Evolutionary conservation across 2,888 invertebrate species (phyloP).

Genomic region (Brachyptera risi): DNA sequence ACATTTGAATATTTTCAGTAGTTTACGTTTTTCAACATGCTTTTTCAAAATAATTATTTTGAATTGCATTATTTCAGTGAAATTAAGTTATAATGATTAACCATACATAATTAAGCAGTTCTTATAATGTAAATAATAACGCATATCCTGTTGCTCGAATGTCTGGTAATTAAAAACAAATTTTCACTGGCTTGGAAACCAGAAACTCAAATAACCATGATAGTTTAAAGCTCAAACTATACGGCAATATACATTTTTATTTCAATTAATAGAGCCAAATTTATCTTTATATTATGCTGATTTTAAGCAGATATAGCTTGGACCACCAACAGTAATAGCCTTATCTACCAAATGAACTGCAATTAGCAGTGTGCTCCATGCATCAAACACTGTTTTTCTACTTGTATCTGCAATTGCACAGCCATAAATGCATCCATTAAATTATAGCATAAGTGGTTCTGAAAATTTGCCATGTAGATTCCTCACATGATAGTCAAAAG

Average conservation of each 20-base stretch:
- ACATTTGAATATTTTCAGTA: no score
- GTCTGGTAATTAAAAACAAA: slow-evolving; percentile 11
- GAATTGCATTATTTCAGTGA: background rate
- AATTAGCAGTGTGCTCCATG: no score
- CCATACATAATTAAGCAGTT: slow-evolving; percentile 3
- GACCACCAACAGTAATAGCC: no score
- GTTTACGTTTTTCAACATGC: background rate
- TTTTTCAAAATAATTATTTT: slow-evolving; percentile 1
- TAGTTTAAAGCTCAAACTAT: background rate
- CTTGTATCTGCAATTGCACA: no score
- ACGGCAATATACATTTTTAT: background rate
- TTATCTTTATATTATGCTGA: background rate
- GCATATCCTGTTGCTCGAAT: slow-evolving; percentile 11
- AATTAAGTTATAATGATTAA: slow-evolving; percentile 16
- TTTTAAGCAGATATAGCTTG: no score
- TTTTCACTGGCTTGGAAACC: background rate
- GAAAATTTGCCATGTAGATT: no score
- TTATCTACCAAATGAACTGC: no score
- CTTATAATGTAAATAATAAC: slow-evolving; percentile 14
- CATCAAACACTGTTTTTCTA: no score
- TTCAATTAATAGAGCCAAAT: background rate
- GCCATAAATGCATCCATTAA: no score
- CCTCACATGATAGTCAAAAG: no score
- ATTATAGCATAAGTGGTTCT: no score
- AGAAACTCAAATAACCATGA: no score